Conservation (phyloP, 2,888 invertebrate genomes). For the Pammene fasciana region DNA sequence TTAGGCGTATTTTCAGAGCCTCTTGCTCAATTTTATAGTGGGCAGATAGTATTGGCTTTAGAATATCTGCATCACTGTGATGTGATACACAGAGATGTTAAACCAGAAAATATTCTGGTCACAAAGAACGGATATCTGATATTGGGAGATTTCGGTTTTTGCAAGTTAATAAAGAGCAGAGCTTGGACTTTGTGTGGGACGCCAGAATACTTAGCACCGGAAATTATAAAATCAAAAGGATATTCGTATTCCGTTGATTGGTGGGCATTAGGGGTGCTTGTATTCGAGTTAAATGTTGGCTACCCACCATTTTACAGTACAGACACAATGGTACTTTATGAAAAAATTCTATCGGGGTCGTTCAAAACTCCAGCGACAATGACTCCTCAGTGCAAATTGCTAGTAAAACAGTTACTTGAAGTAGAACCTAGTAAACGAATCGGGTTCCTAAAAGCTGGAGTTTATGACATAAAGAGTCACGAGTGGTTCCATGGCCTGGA, state of each 20-base stretch:
- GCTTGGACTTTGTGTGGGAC: conserved; percentile 98
- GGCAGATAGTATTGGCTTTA: conserved; percentile 93
- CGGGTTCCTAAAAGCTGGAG: conserved; percentile 94
- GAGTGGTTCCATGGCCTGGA: conserved; percentile 88
- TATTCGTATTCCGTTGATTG: conserved; percentile 96
- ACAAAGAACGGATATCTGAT: conserved; percentile 88
- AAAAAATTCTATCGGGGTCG: conserved; percentile 94
- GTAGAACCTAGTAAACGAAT: conserved; percentile 82
- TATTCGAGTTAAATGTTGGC: conserved; percentile 95
- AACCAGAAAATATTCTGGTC: conserved; percentile 94
- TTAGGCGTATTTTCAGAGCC: conserved; percentile 86
- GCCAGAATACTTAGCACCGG: conserved; percentile 97
- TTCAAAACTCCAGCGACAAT: conserved; percentile 92
- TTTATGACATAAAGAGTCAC: conserved; percentile 94
- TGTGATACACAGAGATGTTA: conserved; percentile 93
- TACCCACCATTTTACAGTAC: conserved; percentile 95
- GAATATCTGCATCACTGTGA: conserved; percentile 95
- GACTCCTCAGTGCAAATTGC: conserved; percentile 89
- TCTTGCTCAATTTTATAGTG: conserved; percentile 92
- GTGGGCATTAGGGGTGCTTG: conserved; percentile 95
- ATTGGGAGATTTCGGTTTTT: conserved; percentile 96
- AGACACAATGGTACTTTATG: conserved; percentile 95
- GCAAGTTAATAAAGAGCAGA: conserved; percentile 88
- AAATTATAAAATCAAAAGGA: conserved; percentile 93
- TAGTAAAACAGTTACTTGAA: conserved; percentile 90